These are phyloP conservation scores for Uria lomvia DNA, from an alignment of 2,113 vertebrate genomes.

Conservation along the genomic window DNA sequence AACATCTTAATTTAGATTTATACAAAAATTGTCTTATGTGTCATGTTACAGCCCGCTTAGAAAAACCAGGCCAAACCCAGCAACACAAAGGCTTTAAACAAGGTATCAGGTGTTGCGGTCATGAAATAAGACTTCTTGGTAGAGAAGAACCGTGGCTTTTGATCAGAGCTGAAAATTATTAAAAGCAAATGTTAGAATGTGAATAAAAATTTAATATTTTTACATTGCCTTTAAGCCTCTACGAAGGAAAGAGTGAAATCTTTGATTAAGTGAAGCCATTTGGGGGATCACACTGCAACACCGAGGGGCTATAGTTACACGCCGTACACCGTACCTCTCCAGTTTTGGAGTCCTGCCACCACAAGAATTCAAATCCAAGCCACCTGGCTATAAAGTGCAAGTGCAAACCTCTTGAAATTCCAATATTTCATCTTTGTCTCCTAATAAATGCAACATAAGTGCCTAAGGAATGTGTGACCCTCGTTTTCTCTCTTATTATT, in stretches of 20 bases:
- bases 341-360: conserved; percentile 18
- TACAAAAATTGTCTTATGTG: background rate
- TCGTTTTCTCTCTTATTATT: background rate
- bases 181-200: background rate
- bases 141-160: background rate
- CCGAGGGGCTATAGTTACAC: background rate
- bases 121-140: background rate
- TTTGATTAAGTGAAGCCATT: background rate
- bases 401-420: conserved; percentile 3
- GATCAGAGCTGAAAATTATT: background rate
- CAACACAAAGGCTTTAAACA: background rate
- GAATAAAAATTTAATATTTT: background rate
- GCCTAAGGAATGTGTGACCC: background rate
- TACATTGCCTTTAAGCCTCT: background rate
- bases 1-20: background rate
- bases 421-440: conserved; percentile 17
- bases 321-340: background rate
- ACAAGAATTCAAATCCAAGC: conserved; percentile 17
- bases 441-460: conserved; percentile 21
- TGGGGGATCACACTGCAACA: background rate
- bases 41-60: background rate
- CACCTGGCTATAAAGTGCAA: conserved; percentile 40
- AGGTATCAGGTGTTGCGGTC: background rate
- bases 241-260: background rate
- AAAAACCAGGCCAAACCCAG: background rate